phyloP scores from a whole-genome alignment of 2,888 invertebrate species.

The Polydrusus pterygomalis region DNA sequence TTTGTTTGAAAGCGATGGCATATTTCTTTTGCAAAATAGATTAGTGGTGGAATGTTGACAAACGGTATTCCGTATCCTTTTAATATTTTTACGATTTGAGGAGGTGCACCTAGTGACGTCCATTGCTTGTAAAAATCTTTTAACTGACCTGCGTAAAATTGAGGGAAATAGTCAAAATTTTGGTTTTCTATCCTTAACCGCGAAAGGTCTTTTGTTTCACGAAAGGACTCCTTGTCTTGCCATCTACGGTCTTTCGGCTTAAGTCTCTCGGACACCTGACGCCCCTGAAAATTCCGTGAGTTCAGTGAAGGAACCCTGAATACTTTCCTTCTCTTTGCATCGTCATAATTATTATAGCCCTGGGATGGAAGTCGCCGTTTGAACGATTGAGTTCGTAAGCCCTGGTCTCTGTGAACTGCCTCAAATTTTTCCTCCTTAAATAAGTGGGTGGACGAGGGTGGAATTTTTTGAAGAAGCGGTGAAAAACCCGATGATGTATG shows the following conservation, averaged over 20 bases:
- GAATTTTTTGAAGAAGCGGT: slow-evolving; percentile 19
- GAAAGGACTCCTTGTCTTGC: slow-evolving; percentile 11
- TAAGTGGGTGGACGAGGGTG: slow-evolving; percentile 23
- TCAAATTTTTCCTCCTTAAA: slow-evolving; percentile 28
- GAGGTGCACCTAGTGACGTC: slow-evolving; percentile 3
- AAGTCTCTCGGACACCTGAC: background rate
- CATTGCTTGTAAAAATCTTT: background rate
- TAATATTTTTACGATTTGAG: slow-evolving; percentile 11
- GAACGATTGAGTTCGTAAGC: background rate
- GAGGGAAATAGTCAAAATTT: slow-evolving; percentile 8
- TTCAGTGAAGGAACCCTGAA: background rate
- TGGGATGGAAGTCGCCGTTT: slow-evolving; percentile 3
- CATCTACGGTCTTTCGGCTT: slow-evolving; percentile 2
- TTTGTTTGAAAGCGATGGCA: slow-evolving; percentile 33
- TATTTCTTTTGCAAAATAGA: slow-evolving; percentile 23
- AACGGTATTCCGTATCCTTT: slow-evolving; percentile 25
- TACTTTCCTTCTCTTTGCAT: slow-evolving; percentile 1
- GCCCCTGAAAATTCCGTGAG: slow-evolving; percentile 5
- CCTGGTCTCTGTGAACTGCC: slow-evolving; percentile 7
- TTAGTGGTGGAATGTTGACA: slow-evolving; percentile 24
- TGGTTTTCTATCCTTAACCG: background rate
- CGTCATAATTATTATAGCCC: background rate
- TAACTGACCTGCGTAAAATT: slow-evolving; percentile 8
- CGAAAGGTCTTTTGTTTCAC: background rate
- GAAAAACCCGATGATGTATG: slow-evolving; percentile 7